Base-by-base conservation (phyloP, 2,888 invertebrate genomes). In the Micropterix aruncella region DNA sequence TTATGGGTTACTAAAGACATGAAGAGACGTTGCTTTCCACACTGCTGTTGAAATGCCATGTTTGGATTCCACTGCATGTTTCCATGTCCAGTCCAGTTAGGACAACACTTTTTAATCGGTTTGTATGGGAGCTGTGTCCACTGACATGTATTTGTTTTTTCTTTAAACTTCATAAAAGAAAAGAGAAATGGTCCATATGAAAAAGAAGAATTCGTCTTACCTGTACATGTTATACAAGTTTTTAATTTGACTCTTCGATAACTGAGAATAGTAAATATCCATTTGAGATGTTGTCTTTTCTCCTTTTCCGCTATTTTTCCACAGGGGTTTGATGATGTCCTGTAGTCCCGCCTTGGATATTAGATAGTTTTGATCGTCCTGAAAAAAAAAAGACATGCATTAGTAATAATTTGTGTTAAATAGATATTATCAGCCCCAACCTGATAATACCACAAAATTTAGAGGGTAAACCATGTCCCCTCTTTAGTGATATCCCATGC, bases 311-410 rank as follows among this genome's bases (percentile, higher is more conserved):
- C 83, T 80, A 64, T 89, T 88, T 51, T 79, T 78, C 87, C 88
- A 88, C 56, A 87, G 84, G 1, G 88, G 86, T 56, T 83, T 81
- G 46, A 88, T 81, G 45, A 85, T 69, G 52, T 80, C 79, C 53
- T 83, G 78, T 41, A 89, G 73, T 19, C 77, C 79, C 40, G 85
- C 81, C 62, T 80, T 75, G 60, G 83, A 80, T 55, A 88, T 88
- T 53, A 89, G 68, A 67, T 80, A 88, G 58, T 80, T 75, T 65
- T 88, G 88, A 66, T 89, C 88, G 58, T 83, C 81, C 79, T 80
- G 60, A n/a, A 58, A 61, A 16, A 44, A 43, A 18, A 46, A 36
- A 40, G n/a, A n/a, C n/a, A n/a, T n/a, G n/a, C n/a, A n/a, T n/a
- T n/a, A n/a, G n/a, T n/a, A n/a, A n/a, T n/a, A n/a, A n/a, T n/a